phyloP scores from a whole-genome alignment of 2,797 vertebrate species.

The Malacoctenus gilli region DNA sequence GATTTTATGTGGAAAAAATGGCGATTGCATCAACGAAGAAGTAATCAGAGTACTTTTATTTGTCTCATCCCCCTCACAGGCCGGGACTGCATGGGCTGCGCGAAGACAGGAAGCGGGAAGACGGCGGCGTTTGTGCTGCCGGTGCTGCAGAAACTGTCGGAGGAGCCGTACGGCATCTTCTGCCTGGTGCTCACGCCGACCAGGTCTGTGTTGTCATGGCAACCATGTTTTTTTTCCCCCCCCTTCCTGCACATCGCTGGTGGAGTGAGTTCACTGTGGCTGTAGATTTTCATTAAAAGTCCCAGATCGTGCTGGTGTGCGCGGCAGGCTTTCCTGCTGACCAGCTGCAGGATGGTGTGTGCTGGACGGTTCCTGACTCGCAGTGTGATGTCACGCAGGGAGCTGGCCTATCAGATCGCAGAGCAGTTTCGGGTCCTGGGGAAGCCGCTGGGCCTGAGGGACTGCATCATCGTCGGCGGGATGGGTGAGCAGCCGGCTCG shows the following conservation, averaged over 20 bases:
- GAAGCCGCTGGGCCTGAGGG: constrained; percentile 91
- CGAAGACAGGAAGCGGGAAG: constrained; percentile 96
- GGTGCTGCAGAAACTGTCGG: constrained; percentile 90
- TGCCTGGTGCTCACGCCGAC: constrained; percentile 94
- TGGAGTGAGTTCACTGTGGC: neutral
- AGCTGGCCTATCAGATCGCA: constrained; percentile 95
- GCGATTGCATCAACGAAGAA: too few species aligned
- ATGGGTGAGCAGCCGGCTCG: constrained; percentile 82
- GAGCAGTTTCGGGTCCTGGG: constrained; percentile 95
- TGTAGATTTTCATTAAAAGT: too few species aligned
- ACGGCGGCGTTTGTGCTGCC: constrained; percentile 95
- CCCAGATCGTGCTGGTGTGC: too few species aligned
- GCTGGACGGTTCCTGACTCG: too few species aligned
- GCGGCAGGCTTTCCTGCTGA: neutral
- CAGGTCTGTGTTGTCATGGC: constrained; percentile 76
- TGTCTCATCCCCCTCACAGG: constrained; percentile 76
- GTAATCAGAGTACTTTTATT: too few species aligned
- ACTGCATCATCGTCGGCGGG: constrained; percentile 93
- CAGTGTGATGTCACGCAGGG: constrained; percentile 84
- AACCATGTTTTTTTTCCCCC: neutral
- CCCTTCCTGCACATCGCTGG: neutral
- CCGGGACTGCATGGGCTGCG: constrained; percentile 93
- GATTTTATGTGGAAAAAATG: too few species aligned
- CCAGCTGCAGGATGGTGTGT: neutral
- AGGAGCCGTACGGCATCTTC: constrained; percentile 95